phyloP scores from a whole-genome alignment of 92 coral and sea anemone species.

The Plumapathes pennacea region DNA sequence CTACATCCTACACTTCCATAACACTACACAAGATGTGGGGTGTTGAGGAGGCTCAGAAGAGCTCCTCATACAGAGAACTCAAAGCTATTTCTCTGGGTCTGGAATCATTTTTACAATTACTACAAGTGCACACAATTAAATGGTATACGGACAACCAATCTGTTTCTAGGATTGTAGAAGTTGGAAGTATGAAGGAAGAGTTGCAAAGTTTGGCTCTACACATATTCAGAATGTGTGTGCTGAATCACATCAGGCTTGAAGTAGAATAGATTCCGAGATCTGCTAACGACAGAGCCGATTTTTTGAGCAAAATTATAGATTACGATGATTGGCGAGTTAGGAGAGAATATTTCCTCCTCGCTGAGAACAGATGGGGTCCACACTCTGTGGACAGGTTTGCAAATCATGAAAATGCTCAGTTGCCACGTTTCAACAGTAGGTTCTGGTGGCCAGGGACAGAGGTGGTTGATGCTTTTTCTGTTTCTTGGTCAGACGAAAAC shows the following conservation, averaged over 20 bases:
- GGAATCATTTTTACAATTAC: background rate
- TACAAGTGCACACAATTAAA: slow-evolving; percentile 17
- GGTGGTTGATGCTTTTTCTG: slow-evolving; percentile 42
- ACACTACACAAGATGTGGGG: slow-evolving; percentile 5
- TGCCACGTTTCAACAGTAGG: slow-evolving; percentile 18
- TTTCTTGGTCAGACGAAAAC: slow-evolving; percentile 38
- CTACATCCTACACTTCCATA: background rate
- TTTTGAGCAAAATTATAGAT: slow-evolving; percentile 22
- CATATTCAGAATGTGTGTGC: slow-evolving; percentile 5
- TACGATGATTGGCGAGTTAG: slow-evolving; percentile 25
- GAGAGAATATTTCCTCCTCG: slow-evolving; percentile 7
- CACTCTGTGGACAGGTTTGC: slow-evolving; percentile 24
- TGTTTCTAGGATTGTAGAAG: slow-evolving; percentile 12
- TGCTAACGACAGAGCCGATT: slow-evolving; percentile 26
- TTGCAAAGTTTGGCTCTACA: slow-evolving; percentile 14
- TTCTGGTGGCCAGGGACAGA: slow-evolving; percentile 44
- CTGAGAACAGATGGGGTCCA: slow-evolving; percentile 12
- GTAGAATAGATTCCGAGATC: slow-evolving; percentile 32
- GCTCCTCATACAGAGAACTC: slow-evolving; percentile 2
- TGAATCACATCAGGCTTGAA: slow-evolving; percentile 10
- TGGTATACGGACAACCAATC: slow-evolving; percentile 27
- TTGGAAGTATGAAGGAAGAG: slow-evolving; percentile 19
- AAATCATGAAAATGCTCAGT: slow-evolving; percentile 27
- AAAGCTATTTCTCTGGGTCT: slow-evolving; percentile 4
- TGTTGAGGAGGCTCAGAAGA: background rate